phyloP scores from a whole-genome alignment of 2,113 vertebrate species.

The Brevimyrus niger region DNA sequence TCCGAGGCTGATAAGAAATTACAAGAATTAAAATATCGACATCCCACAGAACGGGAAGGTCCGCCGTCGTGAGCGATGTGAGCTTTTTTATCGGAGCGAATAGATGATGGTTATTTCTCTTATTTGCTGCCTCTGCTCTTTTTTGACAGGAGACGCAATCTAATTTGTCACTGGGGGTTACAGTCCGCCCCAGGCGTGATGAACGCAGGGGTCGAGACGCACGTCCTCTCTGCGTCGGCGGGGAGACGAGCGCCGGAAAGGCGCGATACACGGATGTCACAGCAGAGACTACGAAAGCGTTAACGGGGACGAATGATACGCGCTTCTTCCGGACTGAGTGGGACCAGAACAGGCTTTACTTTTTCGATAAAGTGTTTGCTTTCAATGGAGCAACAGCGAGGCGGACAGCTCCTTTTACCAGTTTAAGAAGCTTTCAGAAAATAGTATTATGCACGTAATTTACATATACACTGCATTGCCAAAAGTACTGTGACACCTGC shows the following conservation, averaged over 20 bases:
- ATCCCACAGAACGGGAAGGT: not conserved
- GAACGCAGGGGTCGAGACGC: not conserved
- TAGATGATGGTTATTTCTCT: not conserved
- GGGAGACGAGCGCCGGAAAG: not conserved
- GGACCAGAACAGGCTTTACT: not conserved
- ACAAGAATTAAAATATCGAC: constrained; percentile 1
- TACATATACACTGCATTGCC: not conserved
- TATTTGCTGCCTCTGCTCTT: not conserved
- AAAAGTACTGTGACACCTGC: too few relatives aligned
- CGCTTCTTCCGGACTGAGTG: not conserved
- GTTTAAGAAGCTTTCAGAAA: not conserved
- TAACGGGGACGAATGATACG: not conserved
- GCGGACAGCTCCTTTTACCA: not conserved
- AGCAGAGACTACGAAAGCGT: not conserved
- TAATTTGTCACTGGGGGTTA: not conserved
- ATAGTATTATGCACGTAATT: not conserved
- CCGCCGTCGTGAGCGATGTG: not conserved
- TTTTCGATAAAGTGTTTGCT: not conserved
- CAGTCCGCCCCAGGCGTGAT: not conserved
- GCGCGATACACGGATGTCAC: not conserved
- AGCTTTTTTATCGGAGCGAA: not conserved
- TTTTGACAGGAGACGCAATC: not conserved
- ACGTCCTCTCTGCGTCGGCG: not conserved
- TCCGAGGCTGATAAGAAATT: not conserved
- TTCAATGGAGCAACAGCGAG: not conserved